These are phyloP conservation scores for Agapostemon virescens DNA, from an alignment of 2,888 invertebrate species.

Conservation along the genomic window DNA sequence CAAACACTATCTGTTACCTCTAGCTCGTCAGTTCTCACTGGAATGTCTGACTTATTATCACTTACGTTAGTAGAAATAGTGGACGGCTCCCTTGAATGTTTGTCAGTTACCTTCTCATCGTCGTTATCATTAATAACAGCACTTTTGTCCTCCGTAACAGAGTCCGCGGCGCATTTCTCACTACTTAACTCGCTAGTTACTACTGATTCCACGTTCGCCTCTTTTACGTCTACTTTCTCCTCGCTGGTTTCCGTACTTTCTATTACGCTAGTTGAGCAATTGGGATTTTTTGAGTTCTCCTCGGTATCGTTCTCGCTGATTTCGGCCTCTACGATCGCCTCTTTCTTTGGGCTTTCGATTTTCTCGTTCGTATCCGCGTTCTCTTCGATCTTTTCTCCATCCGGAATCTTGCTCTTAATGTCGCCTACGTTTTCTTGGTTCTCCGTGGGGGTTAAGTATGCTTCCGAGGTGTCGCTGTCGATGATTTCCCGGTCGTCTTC, in stretches of 20 bases:
- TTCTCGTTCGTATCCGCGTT: slow-evolving; percentile 57
- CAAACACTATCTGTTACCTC: slow-evolving; percentile 77
- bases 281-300: slow-evolving; percentile 72
- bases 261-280: slow-evolving; percentile 78
- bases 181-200: slow-evolving; percentile 75
- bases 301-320: slow-evolving; percentile 69
- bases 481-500: slow-evolving; percentile 83
- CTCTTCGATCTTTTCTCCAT: slow-evolving; percentile 68
- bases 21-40: slow-evolving; percentile 71
- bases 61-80: slow-evolving; percentile 80
- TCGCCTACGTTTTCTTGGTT: slow-evolving; percentile 65
- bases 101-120: slow-evolving; percentile 75
- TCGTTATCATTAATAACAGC: slow-evolving; percentile 77
- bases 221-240: slow-evolving; percentile 66
- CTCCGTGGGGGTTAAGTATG: slow-evolving; percentile 86
- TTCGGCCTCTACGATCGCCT: slow-evolving; percentile 44
- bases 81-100: slow-evolving; percentile 79
- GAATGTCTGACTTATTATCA: slow-evolving; percentile 75
- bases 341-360: slow-evolving; percentile 68
- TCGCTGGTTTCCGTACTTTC: slow-evolving; percentile 66
- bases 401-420: slow-evolving; percentile 61
- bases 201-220: slow-evolving; percentile 61
- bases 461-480: slow-evolving; percentile 86
- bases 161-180: slow-evolving; percentile 68
- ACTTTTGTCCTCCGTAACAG: slow-evolving; percentile 72